Evolutionary conservation across 2,113 vertebrate genomes (phyloP).

Genomic region (Microcebus murinus): DNA sequence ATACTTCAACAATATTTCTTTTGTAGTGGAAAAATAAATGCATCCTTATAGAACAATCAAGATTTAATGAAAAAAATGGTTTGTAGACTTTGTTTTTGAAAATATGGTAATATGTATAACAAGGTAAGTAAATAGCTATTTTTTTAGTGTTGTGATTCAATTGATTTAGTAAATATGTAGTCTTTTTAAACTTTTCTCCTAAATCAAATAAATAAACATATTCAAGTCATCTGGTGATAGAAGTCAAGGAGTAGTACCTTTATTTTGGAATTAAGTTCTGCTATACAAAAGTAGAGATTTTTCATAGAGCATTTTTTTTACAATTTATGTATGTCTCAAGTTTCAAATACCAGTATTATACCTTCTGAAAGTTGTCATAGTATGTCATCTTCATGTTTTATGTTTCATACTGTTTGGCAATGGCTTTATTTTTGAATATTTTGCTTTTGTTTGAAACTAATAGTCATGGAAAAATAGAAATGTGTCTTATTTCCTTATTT

Average conservation of each 20-base stretch:
- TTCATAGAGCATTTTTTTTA: not conserved
- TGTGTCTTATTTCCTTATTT: not conserved
- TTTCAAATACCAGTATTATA: not conserved
- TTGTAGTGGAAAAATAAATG: not conserved
- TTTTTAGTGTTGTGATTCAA: not conserved
- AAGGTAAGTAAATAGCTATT: not conserved
- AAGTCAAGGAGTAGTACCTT: not conserved
- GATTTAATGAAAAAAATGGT: not conserved
- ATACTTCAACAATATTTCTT: not conserved
- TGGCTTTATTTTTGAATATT: not conserved
- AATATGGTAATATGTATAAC: not conserved
- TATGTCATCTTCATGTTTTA: not conserved
- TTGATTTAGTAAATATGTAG: not conserved
- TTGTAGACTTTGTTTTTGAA: not conserved
- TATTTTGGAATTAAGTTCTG: not conserved
- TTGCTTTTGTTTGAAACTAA: not conserved
- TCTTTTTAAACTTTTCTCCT: not conserved
- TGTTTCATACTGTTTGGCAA: accelerated
- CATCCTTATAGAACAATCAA: not conserved
- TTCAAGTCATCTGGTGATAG: not conserved
- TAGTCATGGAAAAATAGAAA: not conserved
- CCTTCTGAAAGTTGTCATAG: not conserved
- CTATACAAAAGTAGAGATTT: not conserved
- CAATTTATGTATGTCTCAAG: not conserved
- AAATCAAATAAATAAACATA: not conserved